phyloP scores from a whole-genome alignment of 1,140 invertebrate genomes.

The Heterodera schachtii region DNA sequence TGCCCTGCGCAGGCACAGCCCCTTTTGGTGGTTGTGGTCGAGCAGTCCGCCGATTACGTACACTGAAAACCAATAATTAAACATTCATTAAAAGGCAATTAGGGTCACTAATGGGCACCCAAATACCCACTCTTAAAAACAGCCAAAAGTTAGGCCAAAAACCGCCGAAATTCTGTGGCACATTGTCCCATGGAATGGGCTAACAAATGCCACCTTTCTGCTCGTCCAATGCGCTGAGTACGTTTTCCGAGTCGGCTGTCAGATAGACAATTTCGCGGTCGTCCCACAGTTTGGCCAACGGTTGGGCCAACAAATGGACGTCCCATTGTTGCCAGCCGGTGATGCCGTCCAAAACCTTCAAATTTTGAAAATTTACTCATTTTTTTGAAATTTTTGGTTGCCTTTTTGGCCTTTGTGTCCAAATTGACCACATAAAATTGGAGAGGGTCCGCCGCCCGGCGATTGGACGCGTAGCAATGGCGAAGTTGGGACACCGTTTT shows the following conservation, averaged over 20 bases:
- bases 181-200: too few relatives aligned
- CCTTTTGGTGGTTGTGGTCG: conserved; percentile 93
- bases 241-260: conserved; percentile 88
- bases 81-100: too few relatives aligned
- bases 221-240: conserved; percentile 77
- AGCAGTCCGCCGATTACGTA: conserved; percentile 78
- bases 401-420: conserved; percentile 73
- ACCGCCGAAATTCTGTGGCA: too few relatives aligned
- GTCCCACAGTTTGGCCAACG: conserved; percentile 74
- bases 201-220: conserved; percentile 75
- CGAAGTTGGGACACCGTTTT: conserved; percentile 90
- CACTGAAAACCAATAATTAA: not conserved
- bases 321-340: conserved; percentile 74
- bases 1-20: conserved; percentile 82
- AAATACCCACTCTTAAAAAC: too few relatives aligned
- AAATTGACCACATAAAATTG: conserved; percentile 86
- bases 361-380: not conserved
- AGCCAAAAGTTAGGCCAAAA: too few relatives aligned
- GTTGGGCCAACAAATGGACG: conserved; percentile 69
- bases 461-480: conserved; percentile 87
- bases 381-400: not conserved
- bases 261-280: conserved; percentile 83
- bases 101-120: too few relatives aligned
- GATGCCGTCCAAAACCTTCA: conserved; percentile 68
- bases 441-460: conserved; percentile 78